Conservation (phyloP, 2,888 invertebrate genomes). For the Galerucella nymphaeae region DNA sequence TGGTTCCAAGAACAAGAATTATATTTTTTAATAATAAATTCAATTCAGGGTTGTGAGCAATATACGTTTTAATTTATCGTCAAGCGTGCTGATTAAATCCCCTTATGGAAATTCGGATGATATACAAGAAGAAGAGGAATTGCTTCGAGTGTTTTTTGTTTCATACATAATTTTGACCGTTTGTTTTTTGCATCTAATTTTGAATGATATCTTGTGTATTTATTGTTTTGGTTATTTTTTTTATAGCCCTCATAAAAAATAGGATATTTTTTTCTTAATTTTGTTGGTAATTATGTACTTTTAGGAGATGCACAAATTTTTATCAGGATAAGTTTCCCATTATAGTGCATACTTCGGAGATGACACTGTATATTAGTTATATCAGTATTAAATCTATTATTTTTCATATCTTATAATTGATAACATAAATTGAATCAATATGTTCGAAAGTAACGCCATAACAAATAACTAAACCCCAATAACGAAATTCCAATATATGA, state of each 20-base stretch:
- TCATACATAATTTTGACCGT: constrained; percentile 20
- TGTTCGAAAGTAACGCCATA: constrained; percentile 52
- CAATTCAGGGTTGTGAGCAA: constrained; percentile 35
- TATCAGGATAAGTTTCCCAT: too few species aligned
- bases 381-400: too few species aligned
- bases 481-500: constrained; percentile 63
- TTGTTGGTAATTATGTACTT: too few species aligned
- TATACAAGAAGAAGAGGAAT: constrained; percentile 22
- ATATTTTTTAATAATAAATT: constrained; percentile 47
- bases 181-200: neutral
- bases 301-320: too few species aligned
- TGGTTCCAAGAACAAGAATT: constrained; percentile 40
- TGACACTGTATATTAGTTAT: too few species aligned
- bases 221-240: too few species aligned
- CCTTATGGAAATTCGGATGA: constrained; percentile 25
- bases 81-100: constrained; percentile 42
- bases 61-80: constrained; percentile 43
- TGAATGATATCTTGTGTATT: too few species aligned
- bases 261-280: too few species aligned
- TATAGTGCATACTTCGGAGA: too few species aligned
- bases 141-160: constrained; percentile 23
- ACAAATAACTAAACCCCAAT: constrained; percentile 60
- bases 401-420: neutral
- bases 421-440: constrained; percentile 48
- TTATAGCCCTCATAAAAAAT: too few species aligned